Evolutionary conservation across 1,140 invertebrate species (phyloP).

Genomic region (Nephila pilipes): DNA sequence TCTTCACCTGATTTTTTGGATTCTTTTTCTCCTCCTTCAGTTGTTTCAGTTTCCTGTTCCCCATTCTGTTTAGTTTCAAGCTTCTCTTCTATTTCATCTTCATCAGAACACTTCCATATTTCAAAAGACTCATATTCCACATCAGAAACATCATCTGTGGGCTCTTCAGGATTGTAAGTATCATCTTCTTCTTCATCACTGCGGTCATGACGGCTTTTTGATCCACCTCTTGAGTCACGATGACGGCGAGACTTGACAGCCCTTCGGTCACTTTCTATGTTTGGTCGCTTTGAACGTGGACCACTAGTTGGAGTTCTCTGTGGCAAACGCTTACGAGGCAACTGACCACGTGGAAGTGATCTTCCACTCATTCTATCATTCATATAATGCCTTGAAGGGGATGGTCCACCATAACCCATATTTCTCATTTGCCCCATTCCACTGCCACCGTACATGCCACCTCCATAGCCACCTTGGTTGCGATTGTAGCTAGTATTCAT

Average conservation of each 20-base stretch:
- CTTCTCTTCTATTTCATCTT: constrained; percentile 60
- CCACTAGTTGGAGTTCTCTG: constrained; percentile 63
- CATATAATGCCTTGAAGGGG: constrained; percentile 69
- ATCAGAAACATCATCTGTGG: constrained; percentile 75
- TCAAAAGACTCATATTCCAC: constrained; percentile 62
- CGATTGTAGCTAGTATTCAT: constrained; percentile 71
- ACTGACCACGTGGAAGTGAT: constrained; percentile 52
- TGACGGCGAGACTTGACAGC: constrained; percentile 28
- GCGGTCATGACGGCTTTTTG: constrained; percentile 44
- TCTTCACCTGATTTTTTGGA: constrained; percentile 16
- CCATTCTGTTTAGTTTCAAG: constrained; percentile 58
- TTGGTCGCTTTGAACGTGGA: constrained; percentile 68
- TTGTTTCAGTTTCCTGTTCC: constrained; percentile 41
- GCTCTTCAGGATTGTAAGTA: constrained; percentile 73
- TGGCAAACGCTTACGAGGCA: constrained; percentile 56
- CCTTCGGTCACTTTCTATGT: constrained; percentile 59
- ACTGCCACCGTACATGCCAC: constrained; percentile 64
- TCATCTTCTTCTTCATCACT: constrained; percentile 77
- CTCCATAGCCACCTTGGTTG: constrained; percentile 63
- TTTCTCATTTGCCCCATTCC: constrained; percentile 74
- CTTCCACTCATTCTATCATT: constrained; percentile 74
- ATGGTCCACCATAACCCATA: constrained; percentile 69
- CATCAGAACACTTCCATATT: constrained; percentile 69
- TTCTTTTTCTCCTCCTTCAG: constrained; percentile 32
- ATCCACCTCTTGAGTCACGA: constrained; percentile 56